Percentiles rank a stretch among this genome's conserved stretches.
These are phyloP conservation scores for Schizopygopsis pylzovi DNA, from an alignment of 2,797 vertebrate genomes.

Conservation along the genomic window DNA sequence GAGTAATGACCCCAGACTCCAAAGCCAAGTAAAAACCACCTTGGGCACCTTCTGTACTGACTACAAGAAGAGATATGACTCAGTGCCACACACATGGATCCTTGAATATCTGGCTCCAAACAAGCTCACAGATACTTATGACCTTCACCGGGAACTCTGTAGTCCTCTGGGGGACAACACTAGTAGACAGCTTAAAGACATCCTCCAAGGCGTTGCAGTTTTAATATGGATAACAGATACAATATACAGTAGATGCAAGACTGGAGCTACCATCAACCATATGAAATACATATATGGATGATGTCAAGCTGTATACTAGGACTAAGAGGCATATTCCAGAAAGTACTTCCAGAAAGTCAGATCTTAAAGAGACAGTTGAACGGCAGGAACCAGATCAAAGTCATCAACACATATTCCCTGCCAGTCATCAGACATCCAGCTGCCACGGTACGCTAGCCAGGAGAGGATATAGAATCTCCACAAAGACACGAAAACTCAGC, in stretches of 20 bases:
- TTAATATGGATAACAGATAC: neutral
- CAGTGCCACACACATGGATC: conserved; percentile 23
- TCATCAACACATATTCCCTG: conserved; percentile 10
- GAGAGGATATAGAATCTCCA: neutral
- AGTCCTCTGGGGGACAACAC: conserved; percentile 9
- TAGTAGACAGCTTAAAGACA: conserved; percentile 3
- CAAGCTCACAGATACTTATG: conserved; percentile 29
- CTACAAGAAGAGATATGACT: conserved; percentile 22
- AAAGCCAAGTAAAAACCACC: conserved; percentile 13
- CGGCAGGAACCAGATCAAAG: conserved; percentile 17
- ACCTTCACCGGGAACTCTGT: conserved; percentile 29
- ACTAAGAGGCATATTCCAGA: neutral
- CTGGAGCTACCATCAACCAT: neutral
- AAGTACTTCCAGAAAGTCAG: neutral
- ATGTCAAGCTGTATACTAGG: conserved; percentile 15
- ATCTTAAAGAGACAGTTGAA: conserved; percentile 1
- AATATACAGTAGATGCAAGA: too few species aligned
- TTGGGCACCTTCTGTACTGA: conserved; percentile 13
- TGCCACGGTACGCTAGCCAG: neutral
- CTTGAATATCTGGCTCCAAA: conserved; percentile 1
- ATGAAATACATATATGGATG: neutral
- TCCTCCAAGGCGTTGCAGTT: neutral
- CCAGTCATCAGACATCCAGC: conserved; percentile 17
- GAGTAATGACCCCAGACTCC: neutral
- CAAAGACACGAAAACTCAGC: neutral